Base-by-base conservation (phyloP, 2,888 invertebrate genomes). In the Dasysyrphus albostriatus region DNA sequence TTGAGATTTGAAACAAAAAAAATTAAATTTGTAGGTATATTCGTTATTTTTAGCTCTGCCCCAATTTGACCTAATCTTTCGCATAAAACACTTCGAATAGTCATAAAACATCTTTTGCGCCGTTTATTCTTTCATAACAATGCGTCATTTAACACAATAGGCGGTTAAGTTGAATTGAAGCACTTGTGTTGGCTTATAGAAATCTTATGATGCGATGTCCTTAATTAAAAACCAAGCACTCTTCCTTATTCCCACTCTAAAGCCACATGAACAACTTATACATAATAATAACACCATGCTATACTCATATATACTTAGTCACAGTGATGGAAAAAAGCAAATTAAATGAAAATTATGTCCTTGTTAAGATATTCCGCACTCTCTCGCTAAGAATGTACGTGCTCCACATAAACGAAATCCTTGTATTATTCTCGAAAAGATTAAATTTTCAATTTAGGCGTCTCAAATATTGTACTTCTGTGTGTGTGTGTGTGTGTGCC, bases 381-480 rank as follows among this genome's bases (percentile, higher is more conserved):
- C 61, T 51, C 32, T 56, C 39, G 14, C 16, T 32, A 69, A 70
- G 61, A 81, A 74, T 69, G 80, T 69, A 58, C 82, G 82, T 82
- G 73, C 67, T 82, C 73, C 54, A 77, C 61, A 82, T 56, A 75
- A 76, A 29, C n/a, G 29, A 61, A 42, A 82, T 76, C 65, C 81
- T 77, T 61, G 67, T 69, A 81, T 81, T 77, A 76, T 85, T 77
- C 77, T 67, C 59, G 73, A 63, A 69, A 56, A 85, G 73, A 85
- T 82, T 85, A 85, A 85, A 85, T 85, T 85, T 85, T 85, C 85
- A 85, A 85, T 85, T 82, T 74, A 39, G 56, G 73, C 39, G 42
- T 59, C 80, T 72, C 47, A 39, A 24, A 61, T 63, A 32, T 42
- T 74, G 54, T 29, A n/a, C 4, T n/a, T 61, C 5, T 44, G 29